A percentile compares a stretch with the other conserved stretches of the same genome.
Conservation (phyloP, 2,113 vertebrate genomes). For the Salminus brasiliensis region DNA sequence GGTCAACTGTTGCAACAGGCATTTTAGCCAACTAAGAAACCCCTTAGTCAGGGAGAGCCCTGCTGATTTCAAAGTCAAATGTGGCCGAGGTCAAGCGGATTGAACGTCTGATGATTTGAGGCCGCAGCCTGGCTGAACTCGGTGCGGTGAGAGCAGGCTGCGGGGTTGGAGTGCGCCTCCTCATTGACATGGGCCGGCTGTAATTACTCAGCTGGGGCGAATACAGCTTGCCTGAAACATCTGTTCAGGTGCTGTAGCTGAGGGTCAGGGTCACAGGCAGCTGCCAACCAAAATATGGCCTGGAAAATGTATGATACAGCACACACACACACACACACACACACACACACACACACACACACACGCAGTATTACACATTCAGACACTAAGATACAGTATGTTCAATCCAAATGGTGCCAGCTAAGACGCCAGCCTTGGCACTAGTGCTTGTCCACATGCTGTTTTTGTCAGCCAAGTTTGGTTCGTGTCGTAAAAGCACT, state of each 20-base stretch:
- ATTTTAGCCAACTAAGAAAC: no score
- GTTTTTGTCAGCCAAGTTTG: not conserved
- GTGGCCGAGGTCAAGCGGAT: not conserved
- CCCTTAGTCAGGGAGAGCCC: no score
- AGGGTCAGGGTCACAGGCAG: not conserved
- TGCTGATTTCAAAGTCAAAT: slow-evolving; percentile 6
- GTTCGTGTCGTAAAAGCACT: not conserved
- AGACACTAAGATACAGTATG: no score
- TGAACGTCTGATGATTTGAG: slow-evolving; percentile 3
- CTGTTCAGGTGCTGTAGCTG: slow-evolving; percentile 19
- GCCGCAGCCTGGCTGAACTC: not conserved
- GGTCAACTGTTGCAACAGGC: no score
- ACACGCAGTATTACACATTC: no score
- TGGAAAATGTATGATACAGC: not conserved
- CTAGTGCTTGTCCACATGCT: not conserved
- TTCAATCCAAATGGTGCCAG: not conserved
- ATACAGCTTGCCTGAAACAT: slow-evolving; percentile 22
- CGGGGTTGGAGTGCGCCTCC: not conserved
- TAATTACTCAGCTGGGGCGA: slow-evolving; percentile 18
- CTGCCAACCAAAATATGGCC: not conserved
- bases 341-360: slow-evolving; percentile 7
- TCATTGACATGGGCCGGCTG: not conserved
- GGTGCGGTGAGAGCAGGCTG: not conserved
- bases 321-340: slow-evolving; percentile 25
- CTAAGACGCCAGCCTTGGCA: not conserved